Evolutionary conservation across 2,888 invertebrate genomes (phyloP), one percentile per base, ranked within the genome.

Genomic region (Drosophila atripex): DNA sequence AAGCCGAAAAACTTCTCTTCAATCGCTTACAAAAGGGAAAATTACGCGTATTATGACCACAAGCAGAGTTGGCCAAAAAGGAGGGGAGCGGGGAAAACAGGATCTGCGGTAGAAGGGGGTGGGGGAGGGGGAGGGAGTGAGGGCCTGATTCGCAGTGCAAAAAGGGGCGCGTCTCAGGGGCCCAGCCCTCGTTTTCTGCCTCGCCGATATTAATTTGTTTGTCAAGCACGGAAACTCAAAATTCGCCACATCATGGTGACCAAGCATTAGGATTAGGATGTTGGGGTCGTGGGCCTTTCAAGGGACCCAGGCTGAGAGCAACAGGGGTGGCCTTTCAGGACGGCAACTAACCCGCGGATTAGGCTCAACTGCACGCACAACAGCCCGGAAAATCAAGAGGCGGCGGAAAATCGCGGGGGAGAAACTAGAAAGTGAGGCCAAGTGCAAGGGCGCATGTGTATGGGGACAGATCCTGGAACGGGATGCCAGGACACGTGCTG

Each of bases 1-100:
- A 71, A 63, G 70, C 63, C 70, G 50, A 55, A 68, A 35, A 86
- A 76, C 76, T 84, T 73, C 57, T 43, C 58, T 32, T 30, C 43
- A 32, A 41, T 56, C 32, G 82, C 78, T 74, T 72, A 85, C 80
- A 86, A 86, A 57, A 59, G 69, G 65, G 56, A 64, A 88, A 84
- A 84, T 84, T 84, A 86, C 88, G 80, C 88, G 77, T 86, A 84
- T 84, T 84, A 84, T 88, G 76, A 65, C 75, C 76, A 60, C 74
- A 70, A 60, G 53, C 61, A 55, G 51, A 45, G 49, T 16, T n/a
- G 16, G 18, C 28, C 30, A 38, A 16, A 39, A 39, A 32, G 1
- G 7, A 50, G 30, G 47, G n/a, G n/a, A n/a, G n/a, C n/a, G n/a
- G n/a, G n/a, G n/a, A n/a, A n/a, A n/a, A n/a, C n/a, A n/a, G n/a